Evolutionary conservation across 2,113 vertebrate genomes (phyloP).

Genomic region (Rhea pennata): DNA sequence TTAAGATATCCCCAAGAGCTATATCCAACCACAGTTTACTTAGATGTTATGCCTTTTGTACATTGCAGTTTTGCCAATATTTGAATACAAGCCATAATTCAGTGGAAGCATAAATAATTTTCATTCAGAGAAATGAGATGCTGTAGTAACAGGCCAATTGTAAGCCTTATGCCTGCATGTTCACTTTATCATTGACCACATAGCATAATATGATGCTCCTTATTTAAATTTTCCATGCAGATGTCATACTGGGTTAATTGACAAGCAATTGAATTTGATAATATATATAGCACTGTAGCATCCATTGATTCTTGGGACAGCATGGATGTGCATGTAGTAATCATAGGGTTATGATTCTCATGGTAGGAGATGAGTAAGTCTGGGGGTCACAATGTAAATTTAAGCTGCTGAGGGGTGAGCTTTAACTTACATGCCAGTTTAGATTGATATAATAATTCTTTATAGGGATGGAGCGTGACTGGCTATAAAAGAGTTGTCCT

Average conservation of each 20-base stretch:
- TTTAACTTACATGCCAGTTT: slow-evolving; percentile 60
- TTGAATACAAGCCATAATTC: slow-evolving; percentile 39
- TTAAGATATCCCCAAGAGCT: background rate
- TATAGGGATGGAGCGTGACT: slow-evolving; percentile 36
- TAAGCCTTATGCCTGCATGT: slow-evolving; percentile 56
- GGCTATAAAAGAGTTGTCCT: slow-evolving; percentile 62
- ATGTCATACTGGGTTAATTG: slow-evolving; percentile 74
- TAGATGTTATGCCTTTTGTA: slow-evolving; percentile 29
- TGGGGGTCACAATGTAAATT: slow-evolving; percentile 54
- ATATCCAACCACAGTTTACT: slow-evolving; percentile 5
- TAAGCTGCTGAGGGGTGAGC: slow-evolving; percentile 41
- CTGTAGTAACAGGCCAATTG: slow-evolving; percentile 47
- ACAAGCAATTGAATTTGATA: slow-evolving; percentile 74
- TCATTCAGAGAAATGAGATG: slow-evolving; percentile 27
- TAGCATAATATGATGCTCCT: slow-evolving; percentile 62
- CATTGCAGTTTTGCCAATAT: slow-evolving; percentile 22
- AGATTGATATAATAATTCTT: slow-evolving; percentile 64
- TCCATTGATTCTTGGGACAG: slow-evolving; percentile 57
- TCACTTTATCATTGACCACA: slow-evolving; percentile 62
- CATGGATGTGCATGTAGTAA: slow-evolving; percentile 19
- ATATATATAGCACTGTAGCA: slow-evolving; percentile 44
- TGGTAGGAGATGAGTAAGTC: background rate
- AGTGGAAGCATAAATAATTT: slow-evolving; percentile 7
- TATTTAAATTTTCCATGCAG: slow-evolving; percentile 73
- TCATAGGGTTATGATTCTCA: slow-evolving; percentile 29